Evolutionary conservation across 2,888 invertebrate genomes (phyloP).

Genomic region (Eueremaeus valkanovi): DNA sequence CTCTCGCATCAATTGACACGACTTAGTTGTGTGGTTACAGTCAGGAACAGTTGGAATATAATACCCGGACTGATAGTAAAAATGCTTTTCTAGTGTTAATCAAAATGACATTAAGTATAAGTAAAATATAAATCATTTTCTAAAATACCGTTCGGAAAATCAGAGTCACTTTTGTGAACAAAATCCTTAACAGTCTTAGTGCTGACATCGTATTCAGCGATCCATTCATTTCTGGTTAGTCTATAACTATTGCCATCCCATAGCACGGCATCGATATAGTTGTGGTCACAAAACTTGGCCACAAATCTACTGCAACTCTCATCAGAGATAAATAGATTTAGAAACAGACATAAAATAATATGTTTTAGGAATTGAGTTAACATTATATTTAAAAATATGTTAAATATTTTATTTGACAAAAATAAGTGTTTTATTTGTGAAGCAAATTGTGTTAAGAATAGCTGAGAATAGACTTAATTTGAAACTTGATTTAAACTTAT

Average conservation of each 20-base stretch:
- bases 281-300: neutral
- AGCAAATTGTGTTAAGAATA: no score
- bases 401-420: no score
- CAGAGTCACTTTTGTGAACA: neutral
- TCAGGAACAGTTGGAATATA: neutral
- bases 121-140: no score
- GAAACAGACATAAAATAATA: no score
- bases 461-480: no score
- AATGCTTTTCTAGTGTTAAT: neutral
- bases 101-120: neutral
- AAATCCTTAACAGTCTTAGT: neutral
- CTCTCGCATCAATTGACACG: neutral
- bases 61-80: constrained; percentile 6
- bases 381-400: no score
- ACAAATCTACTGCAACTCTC: no score
- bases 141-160: neutral
- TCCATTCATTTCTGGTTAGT: neutral
- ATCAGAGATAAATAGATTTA: no score
- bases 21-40: neutral
- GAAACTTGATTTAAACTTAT: no score
- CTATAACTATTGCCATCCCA: neutral
- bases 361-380: no score
- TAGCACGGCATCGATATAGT: constrained; percentile 5
- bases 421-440: no score
- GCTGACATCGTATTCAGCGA: neutral